Percentiles rank a stretch among this genome's conserved stretches.
phyloP scores from a whole-genome alignment of 2,888 invertebrate species.

The Tenthredo mesomela region DNA sequence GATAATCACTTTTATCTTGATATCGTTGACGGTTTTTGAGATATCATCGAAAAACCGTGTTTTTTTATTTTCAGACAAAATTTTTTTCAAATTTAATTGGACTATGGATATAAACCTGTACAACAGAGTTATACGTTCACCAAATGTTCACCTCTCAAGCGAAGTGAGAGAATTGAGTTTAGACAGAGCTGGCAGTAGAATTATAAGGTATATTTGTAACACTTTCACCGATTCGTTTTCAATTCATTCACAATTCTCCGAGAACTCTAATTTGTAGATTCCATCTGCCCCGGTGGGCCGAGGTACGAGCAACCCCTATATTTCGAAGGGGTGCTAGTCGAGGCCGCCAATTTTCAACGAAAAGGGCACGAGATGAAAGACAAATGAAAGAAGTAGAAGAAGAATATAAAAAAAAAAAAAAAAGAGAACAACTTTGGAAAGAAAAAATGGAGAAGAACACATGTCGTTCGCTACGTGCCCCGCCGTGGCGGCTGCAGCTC shows the following conservation, averaged over 20 bases:
- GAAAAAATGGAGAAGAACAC: constrained; percentile 71
- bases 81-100: not conserved
- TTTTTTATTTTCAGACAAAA: not conserved
- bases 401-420: constrained; percentile 57
- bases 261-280: constrained; percentile 36
- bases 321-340: constrained; percentile 30
- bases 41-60: not conserved
- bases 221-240: constrained; percentile 36
- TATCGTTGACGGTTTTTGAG: not conserved
- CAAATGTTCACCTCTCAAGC: constrained; percentile 15
- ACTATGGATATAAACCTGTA: not conserved
- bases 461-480: constrained; percentile 75
- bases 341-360: constrained; percentile 53
- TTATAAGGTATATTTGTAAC: constrained; percentile 26
- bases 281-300: constrained; percentile 34
- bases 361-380: constrained; percentile 25
- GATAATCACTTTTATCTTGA: not conserved
- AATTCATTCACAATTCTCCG: constrained; percentile 25
- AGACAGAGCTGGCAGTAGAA: not conserved
- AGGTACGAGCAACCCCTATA: not conserved
- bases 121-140: not conserved
- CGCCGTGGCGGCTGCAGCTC: constrained; percentile 70
- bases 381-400: constrained; percentile 46
- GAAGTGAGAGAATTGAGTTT: not conserved
- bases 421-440: constrained; percentile 19